These are phyloP conservation scores for Oscheius sp. DNA, from an alignment of 2,888 invertebrate species.

Conservation along the genomic window DNA sequence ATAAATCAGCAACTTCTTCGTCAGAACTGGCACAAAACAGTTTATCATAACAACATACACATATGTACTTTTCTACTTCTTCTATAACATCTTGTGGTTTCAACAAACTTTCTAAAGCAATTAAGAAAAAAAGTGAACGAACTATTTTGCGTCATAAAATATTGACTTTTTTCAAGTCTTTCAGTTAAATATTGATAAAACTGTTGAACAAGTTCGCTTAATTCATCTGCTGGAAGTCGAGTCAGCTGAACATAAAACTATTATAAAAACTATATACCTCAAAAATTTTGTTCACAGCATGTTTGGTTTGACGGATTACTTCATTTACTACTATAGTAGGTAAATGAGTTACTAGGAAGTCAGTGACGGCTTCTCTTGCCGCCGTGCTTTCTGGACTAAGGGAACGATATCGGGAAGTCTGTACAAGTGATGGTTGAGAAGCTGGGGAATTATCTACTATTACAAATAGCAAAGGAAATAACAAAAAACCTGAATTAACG, in stretches of 20 bases:
- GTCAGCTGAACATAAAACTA: slow-evolving; percentile 35
- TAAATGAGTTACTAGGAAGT: slow-evolving; percentile 70
- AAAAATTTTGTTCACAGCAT: slow-evolving; percentile 71
- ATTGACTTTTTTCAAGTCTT: slow-evolving; percentile 76
- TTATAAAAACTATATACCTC: slow-evolving; percentile 70
- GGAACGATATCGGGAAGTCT: slow-evolving; percentile 37
- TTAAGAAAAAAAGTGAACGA: slow-evolving; percentile 18
- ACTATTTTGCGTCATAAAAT: slow-evolving; percentile 70
- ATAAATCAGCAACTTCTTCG: slow-evolving; percentile 87
- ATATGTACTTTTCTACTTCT: slow-evolving; percentile 91
- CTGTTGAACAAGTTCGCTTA: slow-evolving; percentile 88
- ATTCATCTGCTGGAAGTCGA: slow-evolving; percentile 78
- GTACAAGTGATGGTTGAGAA: neutral
- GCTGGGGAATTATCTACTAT: slow-evolving; percentile 2
- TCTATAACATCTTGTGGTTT: slow-evolving; percentile 86
- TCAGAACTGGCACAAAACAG: slow-evolving; percentile 87
- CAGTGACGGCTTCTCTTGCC: slow-evolving; percentile 71
- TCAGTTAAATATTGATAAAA: slow-evolving; percentile 84
- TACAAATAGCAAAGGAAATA: neutral
- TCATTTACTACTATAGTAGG: slow-evolving; percentile 71
- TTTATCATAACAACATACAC: slow-evolving; percentile 85
- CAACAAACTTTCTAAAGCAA: slow-evolving; percentile 74
- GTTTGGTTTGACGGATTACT: slow-evolving; percentile 78
- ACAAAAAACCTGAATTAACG: slow-evolving; percentile 9
- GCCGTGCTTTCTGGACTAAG: slow-evolving; percentile 57